Evolutionary conservation across 2,888 invertebrate species (phyloP), one percentile per base, ranked within the genome.

Genomic region (Scaptomyza caliginosa): DNA sequence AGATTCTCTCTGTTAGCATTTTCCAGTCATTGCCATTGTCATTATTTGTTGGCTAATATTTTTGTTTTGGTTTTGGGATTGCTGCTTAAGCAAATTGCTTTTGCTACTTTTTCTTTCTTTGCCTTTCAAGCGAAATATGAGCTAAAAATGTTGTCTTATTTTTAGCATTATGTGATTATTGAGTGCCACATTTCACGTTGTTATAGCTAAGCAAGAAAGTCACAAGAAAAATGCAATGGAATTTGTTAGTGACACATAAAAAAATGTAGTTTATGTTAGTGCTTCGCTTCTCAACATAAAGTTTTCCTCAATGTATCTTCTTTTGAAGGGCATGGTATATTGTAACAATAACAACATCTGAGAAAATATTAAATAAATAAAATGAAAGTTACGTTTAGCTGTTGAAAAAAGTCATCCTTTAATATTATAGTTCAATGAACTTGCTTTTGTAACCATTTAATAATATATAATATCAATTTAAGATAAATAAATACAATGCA

Each of bases 31-130:
- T 65, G 58, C 55, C 56, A 65, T 59, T 65, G 64, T 49, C 55
- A 59, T 64, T 74, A 64, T 64, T 83, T 71, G 65, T 50, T 45
- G 50, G 48, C 49, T 57, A 67, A 67, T 71, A 67, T 80, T 77
- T 54, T 68, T 79, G 83, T 67, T 79, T 72, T 51, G 48, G 24
- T 17, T 32, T 32, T 43, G 39, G 11, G 36, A 19, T 72, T 55
- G 67, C 70, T 67, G 64, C 49, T 56, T 55, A 48, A 40, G 66
- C 66, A 62, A 65, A 65, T 76, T 74, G 49, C 24, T 36, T 38
- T 24, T 48, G 46, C 57, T 49, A 45, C 54, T 52, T 45, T 45
- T n/a, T 24, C 54, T 52, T 45, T 45, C n/a, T 24, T 65, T 59
- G 30, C 42, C 42, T 24, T 56, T 39, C 11, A n/a, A 46, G 24